These are phyloP conservation scores for Tinamus guttatus DNA, from an alignment of 2,113 vertebrate species.

Conservation along the genomic window DNA sequence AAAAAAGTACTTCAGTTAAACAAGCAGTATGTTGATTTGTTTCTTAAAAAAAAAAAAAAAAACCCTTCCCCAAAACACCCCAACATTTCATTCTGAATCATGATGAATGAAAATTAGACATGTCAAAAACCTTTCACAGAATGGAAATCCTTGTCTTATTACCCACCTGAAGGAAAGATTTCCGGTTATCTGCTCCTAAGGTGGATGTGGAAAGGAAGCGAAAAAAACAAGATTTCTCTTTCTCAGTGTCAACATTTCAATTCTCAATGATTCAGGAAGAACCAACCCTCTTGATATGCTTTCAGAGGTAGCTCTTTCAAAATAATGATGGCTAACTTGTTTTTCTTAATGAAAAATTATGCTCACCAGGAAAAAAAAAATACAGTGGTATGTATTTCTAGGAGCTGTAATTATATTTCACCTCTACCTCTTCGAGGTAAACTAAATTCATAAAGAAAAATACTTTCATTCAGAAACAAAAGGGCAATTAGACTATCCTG, in stretches of 20 bases:
- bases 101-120: background rate
- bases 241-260: background rate
- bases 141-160: background rate
- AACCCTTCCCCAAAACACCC: background rate
- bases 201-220: background rate
- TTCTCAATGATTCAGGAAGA: background rate
- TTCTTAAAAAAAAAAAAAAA: background rate
- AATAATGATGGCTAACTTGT: background rate
- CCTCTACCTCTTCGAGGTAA: background rate
- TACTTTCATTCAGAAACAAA: background rate
- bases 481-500: background rate
- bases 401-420: background rate
- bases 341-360: background rate
- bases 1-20: background rate
- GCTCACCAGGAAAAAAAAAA: constrained; percentile 5
- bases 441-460: constrained; percentile 23
- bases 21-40: background rate
- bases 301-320: background rate
- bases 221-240: background rate
- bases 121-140: background rate
- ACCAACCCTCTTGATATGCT: background rate
- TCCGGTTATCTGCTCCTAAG: background rate
- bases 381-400: background rate
- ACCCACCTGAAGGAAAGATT: background rate
- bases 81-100: background rate